Evolutionary conservation across 2,888 invertebrate genomes (phyloP), one percentile per base, ranked within the genome.

Genomic region (Eucera pruinosa): DNA sequence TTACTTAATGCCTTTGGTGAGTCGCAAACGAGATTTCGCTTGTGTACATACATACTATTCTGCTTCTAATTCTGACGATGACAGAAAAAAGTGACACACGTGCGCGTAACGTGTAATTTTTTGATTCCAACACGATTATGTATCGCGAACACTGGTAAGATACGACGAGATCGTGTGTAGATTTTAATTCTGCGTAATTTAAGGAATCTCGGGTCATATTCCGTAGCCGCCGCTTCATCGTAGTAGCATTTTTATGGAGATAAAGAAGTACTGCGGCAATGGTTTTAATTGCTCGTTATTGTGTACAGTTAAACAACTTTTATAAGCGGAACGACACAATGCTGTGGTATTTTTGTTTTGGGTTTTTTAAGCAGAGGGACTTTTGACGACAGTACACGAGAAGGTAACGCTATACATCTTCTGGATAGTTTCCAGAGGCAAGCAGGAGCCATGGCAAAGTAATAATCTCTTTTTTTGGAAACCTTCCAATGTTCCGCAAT

Each of bases 381-480:
- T 61, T 55, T 61, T 55, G 61, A 57, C 30, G 65, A 55, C 65
- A 73, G 58, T 74, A 57, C 65, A 61, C 57, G 54, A 58, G 41
- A 45, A 47, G 52, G 36, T 73, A 69, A 48, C 33, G 60, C 55
- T 68, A 73, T 69, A 69, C 69, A 64, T 78, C 55, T 68, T 71
- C 78, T 83, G 83, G 82, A 82, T 54, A 64, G 64, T 39, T 71
- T 82, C 83, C 82, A 83, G 70, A 70, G 64, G 73, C 70, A 70
- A 48, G 18, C 65, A 61, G 70, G 61, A 80, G 70, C 70, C 67
- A 71, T 57, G 50, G 65, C 41, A 77, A 77, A 83, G 80, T 80
- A 82, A 82, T 74, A 80, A 82, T 83, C 73, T 68, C 67, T 77
- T 81, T 77, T 80, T 77, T 83, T 82, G 78, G 82, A 78, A 62